phyloP scores from a whole-genome alignment of 2,888 invertebrate species.

The Galeruca laticollis region DNA sequence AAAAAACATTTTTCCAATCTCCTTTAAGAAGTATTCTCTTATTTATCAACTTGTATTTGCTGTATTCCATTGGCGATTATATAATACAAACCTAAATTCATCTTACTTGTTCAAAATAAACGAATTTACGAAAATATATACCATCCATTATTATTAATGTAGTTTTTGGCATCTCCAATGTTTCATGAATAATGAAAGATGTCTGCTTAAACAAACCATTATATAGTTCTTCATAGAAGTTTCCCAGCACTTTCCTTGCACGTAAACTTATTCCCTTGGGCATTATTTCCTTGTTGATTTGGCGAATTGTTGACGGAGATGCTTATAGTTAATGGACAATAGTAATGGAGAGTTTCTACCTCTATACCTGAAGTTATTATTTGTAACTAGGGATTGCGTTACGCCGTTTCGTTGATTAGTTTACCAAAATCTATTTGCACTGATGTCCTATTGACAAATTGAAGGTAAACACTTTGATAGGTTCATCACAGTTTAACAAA shows the following conservation, averaged over 20 bases:
- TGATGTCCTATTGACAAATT: too few species aligned
- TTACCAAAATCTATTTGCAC: background rate
- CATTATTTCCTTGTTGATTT: constrained; percentile 15
- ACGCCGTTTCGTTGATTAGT: background rate
- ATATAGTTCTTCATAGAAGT: constrained; percentile 9
- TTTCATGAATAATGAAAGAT: constrained; percentile 5
- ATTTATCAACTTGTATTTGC: too few species aligned
- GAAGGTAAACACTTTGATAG: too few species aligned
- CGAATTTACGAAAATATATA: too few species aligned
- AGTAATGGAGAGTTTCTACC: background rate
- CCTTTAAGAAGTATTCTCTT: too few species aligned
- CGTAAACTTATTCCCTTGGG: constrained; percentile 9
- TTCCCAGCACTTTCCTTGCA: background rate
- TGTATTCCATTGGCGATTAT: too few species aligned
- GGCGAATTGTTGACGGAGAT: constrained; percentile 16
- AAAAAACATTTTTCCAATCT: too few species aligned
- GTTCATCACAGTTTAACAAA: too few species aligned
- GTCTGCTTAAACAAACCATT: constrained; percentile 1
- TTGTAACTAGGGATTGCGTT: background rate
- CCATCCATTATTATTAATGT: constrained; percentile 2
- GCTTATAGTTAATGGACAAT: constrained; percentile 22
- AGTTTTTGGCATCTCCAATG: background rate
- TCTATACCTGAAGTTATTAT: background rate
- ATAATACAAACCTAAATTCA: too few species aligned
- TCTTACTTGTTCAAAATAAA: too few species aligned